Conservation (phyloP, 1,140 invertebrate genomes). For the Anthonomus grandis region DNA sequence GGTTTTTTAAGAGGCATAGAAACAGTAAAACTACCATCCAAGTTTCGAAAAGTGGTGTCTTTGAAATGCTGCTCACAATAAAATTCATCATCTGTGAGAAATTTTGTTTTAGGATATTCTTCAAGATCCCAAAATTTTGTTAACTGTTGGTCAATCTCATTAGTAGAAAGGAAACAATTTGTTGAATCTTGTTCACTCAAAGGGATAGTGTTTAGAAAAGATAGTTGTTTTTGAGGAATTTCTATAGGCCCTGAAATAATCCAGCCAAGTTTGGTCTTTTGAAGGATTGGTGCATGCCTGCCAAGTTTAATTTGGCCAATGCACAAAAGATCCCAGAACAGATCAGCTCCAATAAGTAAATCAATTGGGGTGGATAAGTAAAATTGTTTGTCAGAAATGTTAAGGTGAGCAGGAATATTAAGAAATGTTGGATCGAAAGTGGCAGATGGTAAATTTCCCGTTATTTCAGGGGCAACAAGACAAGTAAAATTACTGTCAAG, state of each 20-base stretch:
- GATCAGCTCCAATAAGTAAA: conserved; percentile 29
- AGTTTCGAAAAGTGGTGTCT: conserved; percentile 11
- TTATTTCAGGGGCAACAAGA: conserved; percentile 17
- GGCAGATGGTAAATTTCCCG: conserved; percentile 7
- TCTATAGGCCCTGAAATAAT: conserved; percentile 24
- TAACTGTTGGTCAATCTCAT: not conserved
- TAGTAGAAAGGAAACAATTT: not conserved
- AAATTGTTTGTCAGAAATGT: conserved; percentile 35
- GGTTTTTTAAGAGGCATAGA: conserved; percentile 26
- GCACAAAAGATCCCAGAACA: conserved; percentile 25
- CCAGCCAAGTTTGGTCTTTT: conserved; percentile 36
- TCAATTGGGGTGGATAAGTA: conserved; percentile 23
- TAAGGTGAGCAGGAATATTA: conserved; percentile 20
- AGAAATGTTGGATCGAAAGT: conserved; percentile 5
- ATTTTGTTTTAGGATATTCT: conserved; percentile 6
- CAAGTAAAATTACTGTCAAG: not conserved
- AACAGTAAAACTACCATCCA: conserved; percentile 26
- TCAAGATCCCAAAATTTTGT: conserved; percentile 30
- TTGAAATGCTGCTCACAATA: conserved; percentile 27
- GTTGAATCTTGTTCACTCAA: not conserved
- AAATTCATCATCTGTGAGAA: conserved; percentile 18
- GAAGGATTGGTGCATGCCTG: conserved; percentile 16
- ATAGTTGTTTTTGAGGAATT: conserved; percentile 2
- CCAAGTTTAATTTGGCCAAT: conserved; percentile 21
- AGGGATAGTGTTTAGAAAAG: not conserved